phyloP scores from a whole-genome alignment of 1,140 invertebrate genomes.

The Bombus fervidus region DNA sequence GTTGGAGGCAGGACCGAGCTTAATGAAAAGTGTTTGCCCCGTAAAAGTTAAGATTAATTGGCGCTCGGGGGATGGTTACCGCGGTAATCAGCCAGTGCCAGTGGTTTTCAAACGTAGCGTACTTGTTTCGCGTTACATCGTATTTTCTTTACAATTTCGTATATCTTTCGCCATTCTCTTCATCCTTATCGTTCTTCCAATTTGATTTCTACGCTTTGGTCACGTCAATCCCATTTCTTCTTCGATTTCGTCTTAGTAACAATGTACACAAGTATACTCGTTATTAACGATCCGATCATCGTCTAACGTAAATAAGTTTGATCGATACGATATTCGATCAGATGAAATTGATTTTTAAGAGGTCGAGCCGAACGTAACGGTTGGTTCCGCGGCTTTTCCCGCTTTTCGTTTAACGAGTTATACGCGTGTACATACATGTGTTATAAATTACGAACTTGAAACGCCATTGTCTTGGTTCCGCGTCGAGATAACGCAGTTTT shows the following conservation, averaged over 20 bases:
- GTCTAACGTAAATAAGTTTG: neutral
- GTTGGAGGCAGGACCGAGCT: constrained; percentile 73
- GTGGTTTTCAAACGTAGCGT: constrained; percentile 77
- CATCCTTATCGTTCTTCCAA: neutral
- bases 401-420: neutral
- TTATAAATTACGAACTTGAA: neutral
- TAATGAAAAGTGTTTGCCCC: constrained; percentile 82
- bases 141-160: neutral
- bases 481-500: neutral
- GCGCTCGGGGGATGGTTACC: constrained; percentile 81
- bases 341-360: neutral
- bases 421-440: neutral
- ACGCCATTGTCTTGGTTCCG: neutral
- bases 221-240: neutral
- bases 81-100: constrained; percentile 80
- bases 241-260: neutral
- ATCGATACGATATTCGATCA: neutral
- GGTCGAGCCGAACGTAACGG: neutral
- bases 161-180: neutral
- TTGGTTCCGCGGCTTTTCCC: neutral
- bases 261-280: too few species aligned
- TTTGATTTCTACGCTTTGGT: neutral
- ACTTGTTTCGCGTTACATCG: constrained; percentile 16
- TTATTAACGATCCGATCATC: neutral
- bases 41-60: constrained; percentile 83